phyloP scores from a whole-genome alignment of 2,113 vertebrate genomes.

The Vulpes lagopus region DNA sequence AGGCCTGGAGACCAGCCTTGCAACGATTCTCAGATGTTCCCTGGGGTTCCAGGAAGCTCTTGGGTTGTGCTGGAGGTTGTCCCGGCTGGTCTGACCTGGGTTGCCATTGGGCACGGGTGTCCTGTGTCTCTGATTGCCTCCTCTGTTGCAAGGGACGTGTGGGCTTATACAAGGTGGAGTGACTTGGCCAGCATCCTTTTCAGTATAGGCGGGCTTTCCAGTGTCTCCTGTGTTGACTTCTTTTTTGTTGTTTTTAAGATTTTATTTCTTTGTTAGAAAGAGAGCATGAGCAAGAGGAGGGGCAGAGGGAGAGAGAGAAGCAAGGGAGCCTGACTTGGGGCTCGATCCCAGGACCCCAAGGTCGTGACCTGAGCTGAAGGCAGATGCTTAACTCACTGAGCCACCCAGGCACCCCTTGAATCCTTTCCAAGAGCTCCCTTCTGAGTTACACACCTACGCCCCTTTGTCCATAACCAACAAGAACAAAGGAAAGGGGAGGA shows the following conservation, averaged over 20 bases:
- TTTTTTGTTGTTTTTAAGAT: neutral
- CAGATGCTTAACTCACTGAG: neutral
- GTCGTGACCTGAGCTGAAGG: neutral
- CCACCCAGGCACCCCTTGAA: neutral
- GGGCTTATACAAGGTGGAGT: neutral
- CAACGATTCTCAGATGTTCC: rapidly evolving
- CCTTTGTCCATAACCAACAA: neutral
- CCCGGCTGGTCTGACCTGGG: neutral
- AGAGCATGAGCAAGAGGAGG: neutral
- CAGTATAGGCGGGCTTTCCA: neutral
- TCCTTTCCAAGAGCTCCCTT: neutral
- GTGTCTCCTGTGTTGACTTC: too few relatives aligned
- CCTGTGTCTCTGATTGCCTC: neutral
- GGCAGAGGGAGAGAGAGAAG: neutral
- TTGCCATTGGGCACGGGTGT: too few relatives aligned
- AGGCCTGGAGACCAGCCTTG: rapidly evolving
- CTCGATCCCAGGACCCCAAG: neutral
- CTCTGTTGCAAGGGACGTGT: too few relatives aligned
- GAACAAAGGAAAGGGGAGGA: neutral
- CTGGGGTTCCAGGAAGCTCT: neutral
- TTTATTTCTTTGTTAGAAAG: neutral
- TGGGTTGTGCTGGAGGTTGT: rapidly evolving
- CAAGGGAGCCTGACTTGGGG: neutral
- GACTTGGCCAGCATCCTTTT: neutral
- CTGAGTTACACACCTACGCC: rapidly evolving